phyloP scores from a whole-genome alignment of 2,113 vertebrate species.

The pig (Sus scrofa) region DNA sequence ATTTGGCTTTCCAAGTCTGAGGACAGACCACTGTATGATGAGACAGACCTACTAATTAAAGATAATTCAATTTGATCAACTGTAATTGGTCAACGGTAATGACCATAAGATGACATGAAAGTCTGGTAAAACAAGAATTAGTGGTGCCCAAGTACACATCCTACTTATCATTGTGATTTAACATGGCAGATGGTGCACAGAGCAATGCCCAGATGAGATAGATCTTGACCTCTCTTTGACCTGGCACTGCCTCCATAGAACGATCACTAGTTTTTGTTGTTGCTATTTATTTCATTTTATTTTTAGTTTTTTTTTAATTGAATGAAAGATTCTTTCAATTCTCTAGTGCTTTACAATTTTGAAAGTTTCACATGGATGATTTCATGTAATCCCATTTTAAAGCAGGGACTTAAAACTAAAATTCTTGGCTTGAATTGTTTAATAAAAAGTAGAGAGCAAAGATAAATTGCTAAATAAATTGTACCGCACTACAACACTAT shows the following conservation, averaged over 20 bases:
- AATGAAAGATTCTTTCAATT: neutral
- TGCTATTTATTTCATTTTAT: too few species aligned
- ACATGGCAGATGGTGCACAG: slow-evolving; percentile 74
- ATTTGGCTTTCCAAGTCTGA: slow-evolving; percentile 30
- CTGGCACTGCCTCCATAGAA: slow-evolving; percentile 65
- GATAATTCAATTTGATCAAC: slow-evolving; percentile 84
- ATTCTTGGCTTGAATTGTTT: slow-evolving; percentile 73
- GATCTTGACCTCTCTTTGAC: slow-evolving; percentile 83
- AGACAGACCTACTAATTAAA: slow-evolving; percentile 81
- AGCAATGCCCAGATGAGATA: slow-evolving; percentile 57
- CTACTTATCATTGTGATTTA: slow-evolving; percentile 81
- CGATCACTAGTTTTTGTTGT: slow-evolving; percentile 28
- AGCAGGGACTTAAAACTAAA: slow-evolving; percentile 78
- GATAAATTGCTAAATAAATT: slow-evolving; percentile 76
- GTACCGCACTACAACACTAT: slow-evolving; percentile 55
- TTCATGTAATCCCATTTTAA: slow-evolving; percentile 63
- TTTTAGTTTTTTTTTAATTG: neutral
- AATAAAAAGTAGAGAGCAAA: slow-evolving; percentile 79
- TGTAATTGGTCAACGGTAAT: slow-evolving; percentile 82
- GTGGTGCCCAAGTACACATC: slow-evolving; percentile 74
- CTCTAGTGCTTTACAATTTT: neutral
- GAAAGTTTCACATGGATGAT: neutral
- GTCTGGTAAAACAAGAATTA: slow-evolving; percentile 83
- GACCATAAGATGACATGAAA: slow-evolving; percentile 74
- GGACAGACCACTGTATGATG: neutral